Evolutionary conservation across 1,140 invertebrate species (phyloP).

Genomic region (Solenopsis fugax): DNA sequence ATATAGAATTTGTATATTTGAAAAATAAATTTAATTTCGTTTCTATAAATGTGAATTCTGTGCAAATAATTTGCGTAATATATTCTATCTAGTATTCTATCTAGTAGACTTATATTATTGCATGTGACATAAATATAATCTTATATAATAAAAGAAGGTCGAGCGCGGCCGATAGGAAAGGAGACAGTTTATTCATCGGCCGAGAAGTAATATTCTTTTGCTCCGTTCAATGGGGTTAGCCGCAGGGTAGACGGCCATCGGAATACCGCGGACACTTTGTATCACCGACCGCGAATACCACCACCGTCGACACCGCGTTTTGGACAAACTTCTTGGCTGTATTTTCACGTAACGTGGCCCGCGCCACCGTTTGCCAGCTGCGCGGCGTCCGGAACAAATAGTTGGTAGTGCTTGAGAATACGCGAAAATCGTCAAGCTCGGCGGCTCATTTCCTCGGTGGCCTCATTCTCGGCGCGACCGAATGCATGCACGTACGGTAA

Average conservation of each 20-base stretch:
- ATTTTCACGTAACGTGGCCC: slow-evolving; percentile 39
- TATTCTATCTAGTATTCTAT: neutral
- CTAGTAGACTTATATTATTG: neutral
- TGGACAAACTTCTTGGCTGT: slow-evolving; percentile 40
- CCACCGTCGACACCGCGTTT: slow-evolving; percentile 41
- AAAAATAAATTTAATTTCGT: neutral
- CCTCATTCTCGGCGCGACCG: slow-evolving; percentile 27
- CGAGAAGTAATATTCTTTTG: slow-evolving; percentile 28
- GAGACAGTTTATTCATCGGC: neutral
- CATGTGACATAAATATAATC: neutral
- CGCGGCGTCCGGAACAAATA: slow-evolving; percentile 36
- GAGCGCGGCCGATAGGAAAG: neutral
- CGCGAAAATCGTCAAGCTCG: slow-evolving; percentile 49
- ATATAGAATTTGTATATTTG: neutral
- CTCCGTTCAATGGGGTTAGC: neutral
- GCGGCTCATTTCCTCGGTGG: slow-evolving; percentile 57
- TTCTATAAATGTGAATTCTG: neutral
- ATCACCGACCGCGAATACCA: slow-evolving; percentile 42
- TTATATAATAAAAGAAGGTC: neutral
- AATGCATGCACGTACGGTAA: slow-evolving; percentile 52
- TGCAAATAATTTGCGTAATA: neutral
- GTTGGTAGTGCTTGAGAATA: slow-evolving; percentile 25
- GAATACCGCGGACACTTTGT: slow-evolving; percentile 35
- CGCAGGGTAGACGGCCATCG: slow-evolving; percentile 2
- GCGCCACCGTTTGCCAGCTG: slow-evolving; percentile 34